These are phyloP conservation scores for Euphydryas editha DNA, from an alignment of 2,888 invertebrate species.

Conservation along the genomic window DNA sequence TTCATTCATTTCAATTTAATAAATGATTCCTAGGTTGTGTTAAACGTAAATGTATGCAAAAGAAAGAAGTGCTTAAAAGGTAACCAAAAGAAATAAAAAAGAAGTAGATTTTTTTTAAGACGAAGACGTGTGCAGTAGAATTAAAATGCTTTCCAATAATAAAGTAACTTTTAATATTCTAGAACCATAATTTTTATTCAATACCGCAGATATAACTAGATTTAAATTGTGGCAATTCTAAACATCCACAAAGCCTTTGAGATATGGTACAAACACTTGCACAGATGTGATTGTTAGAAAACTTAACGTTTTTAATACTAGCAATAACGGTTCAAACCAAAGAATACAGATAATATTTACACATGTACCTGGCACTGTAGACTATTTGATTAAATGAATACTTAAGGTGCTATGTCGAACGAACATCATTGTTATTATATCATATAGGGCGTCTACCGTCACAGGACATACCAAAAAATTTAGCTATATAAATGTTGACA, in stretches of 20 bases:
- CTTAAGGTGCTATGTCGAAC: slow-evolving; percentile 54
- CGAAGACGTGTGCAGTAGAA: background rate
- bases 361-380: slow-evolving; percentile 43
- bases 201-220: too few species aligned
- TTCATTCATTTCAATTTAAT: background rate
- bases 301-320: slow-evolving; percentile 26
- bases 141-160: background rate
- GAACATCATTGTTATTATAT: slow-evolving; percentile 37
- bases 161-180: too few species aligned
- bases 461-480: background rate
- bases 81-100: background rate
- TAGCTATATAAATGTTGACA: background rate
- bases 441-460: slow-evolving; percentile 15
- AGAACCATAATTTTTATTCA: too few species aligned
- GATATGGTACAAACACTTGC: slow-evolving; percentile 25
- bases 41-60: background rate
- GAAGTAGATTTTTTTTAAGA: background rate
- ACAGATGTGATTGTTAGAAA: slow-evolving; percentile 18
- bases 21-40: background rate
- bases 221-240: background rate
- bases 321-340: slow-evolving; percentile 38
- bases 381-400: slow-evolving; percentile 38
- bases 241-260: slow-evolving; percentile 13
- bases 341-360: slow-evolving; percentile 41
- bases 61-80: background rate